Percentiles rank a stretch among this genome's conserved stretches.
Evolutionary conservation across 2,797 vertebrate species (phyloP).

Genomic region (Lacerta bilineata): DNA sequence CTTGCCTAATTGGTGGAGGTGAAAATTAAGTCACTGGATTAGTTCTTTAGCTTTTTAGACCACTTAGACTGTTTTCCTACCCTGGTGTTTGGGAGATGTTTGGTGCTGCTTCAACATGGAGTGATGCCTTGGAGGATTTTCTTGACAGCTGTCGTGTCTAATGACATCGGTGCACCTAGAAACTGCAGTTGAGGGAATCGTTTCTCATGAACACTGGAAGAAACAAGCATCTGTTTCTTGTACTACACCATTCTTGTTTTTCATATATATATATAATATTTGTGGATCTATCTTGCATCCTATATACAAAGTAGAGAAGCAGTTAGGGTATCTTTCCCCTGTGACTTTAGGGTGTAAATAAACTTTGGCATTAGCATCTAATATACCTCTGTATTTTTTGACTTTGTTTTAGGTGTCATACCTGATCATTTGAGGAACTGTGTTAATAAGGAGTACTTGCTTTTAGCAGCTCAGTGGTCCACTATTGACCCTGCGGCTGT

Average conservation of each 20-base stretch:
- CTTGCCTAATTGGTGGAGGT: conserved; percentile 27
- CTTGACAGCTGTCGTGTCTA: conserved; percentile 8
- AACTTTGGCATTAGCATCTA: not conserved
- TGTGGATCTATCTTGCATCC: not conserved
- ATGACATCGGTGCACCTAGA: not conserved
- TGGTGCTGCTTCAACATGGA: not conserved
- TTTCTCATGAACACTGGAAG: conserved; percentile 26
- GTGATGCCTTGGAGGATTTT: conserved; percentile 17
- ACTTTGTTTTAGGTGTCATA: conserved; percentile 86
- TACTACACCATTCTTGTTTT: not conserved
- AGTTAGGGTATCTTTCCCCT: not conserved
- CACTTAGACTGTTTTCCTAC: conserved; percentile 18
- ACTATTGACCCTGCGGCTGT: conserved; percentile 90
- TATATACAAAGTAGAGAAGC: conserved; percentile 19
- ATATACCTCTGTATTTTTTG: conserved; percentile 49
- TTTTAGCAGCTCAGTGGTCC: conserved; percentile 93
- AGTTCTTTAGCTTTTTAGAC: conserved; percentile 32
- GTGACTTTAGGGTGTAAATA: conserved; percentile 40
- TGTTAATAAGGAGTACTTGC: conserved; percentile 95
- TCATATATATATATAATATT: not conserved
- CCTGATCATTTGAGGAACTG: conserved; percentile 95
- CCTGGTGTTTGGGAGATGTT: conserved; percentile 10
- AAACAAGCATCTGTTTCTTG: conserved; percentile 31
- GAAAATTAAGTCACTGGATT: conserved; percentile 1
- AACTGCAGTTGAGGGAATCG: conserved; percentile 26